These are phyloP conservation scores for Brevimyrus niger DNA, from an alignment of 2,113 vertebrate species.

Conservation along the genomic window DNA sequence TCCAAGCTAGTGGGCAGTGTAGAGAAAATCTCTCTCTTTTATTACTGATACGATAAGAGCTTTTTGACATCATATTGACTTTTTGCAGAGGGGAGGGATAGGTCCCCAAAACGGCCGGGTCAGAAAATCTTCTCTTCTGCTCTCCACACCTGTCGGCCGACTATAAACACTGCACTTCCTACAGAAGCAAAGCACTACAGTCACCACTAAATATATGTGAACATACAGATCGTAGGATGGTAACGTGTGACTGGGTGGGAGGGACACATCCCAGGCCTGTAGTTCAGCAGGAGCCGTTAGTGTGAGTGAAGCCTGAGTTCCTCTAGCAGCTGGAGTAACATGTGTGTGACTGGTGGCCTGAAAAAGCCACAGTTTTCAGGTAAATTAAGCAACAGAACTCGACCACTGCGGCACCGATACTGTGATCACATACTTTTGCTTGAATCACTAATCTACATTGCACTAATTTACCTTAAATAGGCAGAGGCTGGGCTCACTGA, in stretches of 20 bases:
- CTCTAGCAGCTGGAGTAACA: neutral
- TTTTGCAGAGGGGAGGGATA: neutral
- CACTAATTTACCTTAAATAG: neutral
- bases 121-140: slow-evolving; percentile 31
- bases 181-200: slow-evolving; percentile 43
- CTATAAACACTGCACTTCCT: slow-evolving; percentile 27
- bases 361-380: neutral
- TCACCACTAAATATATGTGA: slow-evolving; percentile 52
- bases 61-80: neutral
- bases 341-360: neutral
- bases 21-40: neutral
- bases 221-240: slow-evolving; percentile 38
- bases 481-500: neutral
- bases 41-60: neutral
- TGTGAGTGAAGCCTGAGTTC: slow-evolving; percentile 16
- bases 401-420: neutral
- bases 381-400: neutral
- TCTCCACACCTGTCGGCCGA: neutral
- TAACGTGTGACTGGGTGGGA: slow-evolving; percentile 40
- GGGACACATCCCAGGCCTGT: slow-evolving; percentile 30
- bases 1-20: neutral
- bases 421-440: neutral
- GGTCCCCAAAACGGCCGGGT: neutral
- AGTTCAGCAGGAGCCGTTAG: neutral
- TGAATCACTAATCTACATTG: neutral